Evolutionary conservation across 1,140 invertebrate genomes (phyloP).

Genomic region (Ruditapes philippinarum): DNA sequence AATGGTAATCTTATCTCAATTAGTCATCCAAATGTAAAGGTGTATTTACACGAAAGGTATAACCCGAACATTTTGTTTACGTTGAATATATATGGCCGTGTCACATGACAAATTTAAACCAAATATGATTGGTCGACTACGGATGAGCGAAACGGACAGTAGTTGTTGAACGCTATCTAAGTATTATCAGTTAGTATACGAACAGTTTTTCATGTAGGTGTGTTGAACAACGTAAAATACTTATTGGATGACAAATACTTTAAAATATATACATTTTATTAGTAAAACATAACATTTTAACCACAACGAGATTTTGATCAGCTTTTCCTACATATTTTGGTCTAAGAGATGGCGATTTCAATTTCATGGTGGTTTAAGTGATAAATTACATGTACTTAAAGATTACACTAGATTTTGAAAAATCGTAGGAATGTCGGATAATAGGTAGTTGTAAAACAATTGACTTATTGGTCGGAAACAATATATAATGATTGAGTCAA

Average conservation of each 20-base stretch:
- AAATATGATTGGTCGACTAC: constrained; percentile 14
- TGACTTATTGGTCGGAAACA: background rate
- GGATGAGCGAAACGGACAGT: background rate
- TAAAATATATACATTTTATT: background rate
- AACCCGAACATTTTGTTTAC: constrained; percentile 28
- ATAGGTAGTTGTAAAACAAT: too few relatives aligned
- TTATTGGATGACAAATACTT: constrained; percentile 20
- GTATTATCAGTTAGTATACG: too few relatives aligned
- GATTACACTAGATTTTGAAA: too few relatives aligned
- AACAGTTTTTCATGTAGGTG: too few relatives aligned
- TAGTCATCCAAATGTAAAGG: background rate
- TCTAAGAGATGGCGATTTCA: background rate
- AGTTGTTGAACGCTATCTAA: too few relatives aligned
- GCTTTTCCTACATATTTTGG: background rate
- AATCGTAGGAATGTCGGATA: background rate
- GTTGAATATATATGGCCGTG: constrained; percentile 30
- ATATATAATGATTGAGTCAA: background rate
- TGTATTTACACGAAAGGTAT: background rate
- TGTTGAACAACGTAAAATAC: background rate
- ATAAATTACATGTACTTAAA: too few relatives aligned
- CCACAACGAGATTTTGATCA: background rate
- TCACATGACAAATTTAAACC: constrained; percentile 21
- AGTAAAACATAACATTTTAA: constrained; percentile 6
- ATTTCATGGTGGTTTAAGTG: background rate
- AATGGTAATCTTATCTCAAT: background rate